A percentile compares a stretch with the other conserved stretches of the same genome.
phyloP scores from a whole-genome alignment of 2,888 invertebrate genomes.

The Leucania comma region DNA sequence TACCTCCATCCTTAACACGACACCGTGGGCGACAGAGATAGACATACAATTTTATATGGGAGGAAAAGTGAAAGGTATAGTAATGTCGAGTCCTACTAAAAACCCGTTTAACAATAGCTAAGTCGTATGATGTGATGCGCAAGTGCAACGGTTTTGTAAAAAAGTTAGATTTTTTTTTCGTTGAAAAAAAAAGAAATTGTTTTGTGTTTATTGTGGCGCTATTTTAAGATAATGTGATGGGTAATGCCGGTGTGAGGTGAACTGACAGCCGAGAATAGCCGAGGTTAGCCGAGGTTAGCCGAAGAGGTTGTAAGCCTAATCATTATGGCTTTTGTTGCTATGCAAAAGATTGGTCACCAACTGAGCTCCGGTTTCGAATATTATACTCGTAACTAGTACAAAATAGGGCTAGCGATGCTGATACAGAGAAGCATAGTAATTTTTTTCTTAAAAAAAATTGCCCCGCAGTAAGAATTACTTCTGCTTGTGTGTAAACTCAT shows the following conservation, averaged over 20 bases:
- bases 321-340: constrained; percentile 6
- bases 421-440: no score
- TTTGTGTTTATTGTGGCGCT: constrained; percentile 52
- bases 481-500: no score
- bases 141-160: constrained; percentile 69
- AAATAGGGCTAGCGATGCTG: no score
- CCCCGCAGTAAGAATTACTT: no score
- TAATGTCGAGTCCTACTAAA: constrained; percentile 59
- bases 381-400: no score
- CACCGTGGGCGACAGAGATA: constrained; percentile 53
- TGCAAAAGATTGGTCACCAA: neutral
- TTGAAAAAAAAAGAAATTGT: constrained; percentile 49
- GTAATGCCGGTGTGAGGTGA: constrained; percentile 18
- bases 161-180: constrained; percentile 43
- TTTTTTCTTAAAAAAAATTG: no score
- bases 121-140: constrained; percentile 72
- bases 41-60: neutral
- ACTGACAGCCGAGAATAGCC: constrained; percentile 38
- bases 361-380: neutral
- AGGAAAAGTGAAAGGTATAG: constrained; percentile 37
- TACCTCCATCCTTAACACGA: constrained; percentile 79
- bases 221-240: constrained; percentile 58
- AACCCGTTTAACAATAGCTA: constrained; percentile 81
- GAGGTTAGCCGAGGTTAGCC: constrained; percentile 27
- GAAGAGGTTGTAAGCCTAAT: constrained; percentile 26